Conservation (phyloP, 37 sponge, comb jelly and placozoan species). For the Ianthella basta region DNA sequence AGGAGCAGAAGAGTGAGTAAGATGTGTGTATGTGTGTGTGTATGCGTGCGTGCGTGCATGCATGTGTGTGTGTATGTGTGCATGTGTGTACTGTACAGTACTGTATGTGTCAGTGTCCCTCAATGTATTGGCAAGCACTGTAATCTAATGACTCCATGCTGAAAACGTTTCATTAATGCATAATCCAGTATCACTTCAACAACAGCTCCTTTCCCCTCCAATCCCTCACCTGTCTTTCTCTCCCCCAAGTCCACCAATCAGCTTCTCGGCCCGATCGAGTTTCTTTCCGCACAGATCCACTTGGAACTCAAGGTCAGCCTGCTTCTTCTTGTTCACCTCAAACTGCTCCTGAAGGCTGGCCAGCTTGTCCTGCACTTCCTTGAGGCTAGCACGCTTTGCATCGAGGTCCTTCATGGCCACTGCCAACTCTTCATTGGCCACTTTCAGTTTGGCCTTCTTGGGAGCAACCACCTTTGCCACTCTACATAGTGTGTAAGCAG, state of each 20-base stretch:
- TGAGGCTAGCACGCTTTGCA: constrained; percentile 81
- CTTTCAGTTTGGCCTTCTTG: constrained; percentile 88
- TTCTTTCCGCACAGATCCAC: constrained; percentile 95
- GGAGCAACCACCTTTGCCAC: constrained; percentile 86
- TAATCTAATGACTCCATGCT: too few relatives aligned
- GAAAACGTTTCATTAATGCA: background rate
- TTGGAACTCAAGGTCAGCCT: constrained; percentile 76
- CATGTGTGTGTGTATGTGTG: background rate
- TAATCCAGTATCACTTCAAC: constrained; percentile 50
- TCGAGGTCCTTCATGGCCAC: constrained; percentile 92
- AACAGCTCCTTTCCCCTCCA: constrained; percentile 83
- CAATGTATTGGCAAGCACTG: too few relatives aligned
- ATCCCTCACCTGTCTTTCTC: constrained; percentile 97
- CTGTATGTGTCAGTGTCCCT: background rate
- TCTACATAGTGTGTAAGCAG: too few relatives aligned
- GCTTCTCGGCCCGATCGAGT: constrained; percentile 93
- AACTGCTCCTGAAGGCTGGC: constrained; percentile 84
- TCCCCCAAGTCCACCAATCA: constrained; percentile 97
- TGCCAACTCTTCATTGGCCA: constrained; percentile 89
- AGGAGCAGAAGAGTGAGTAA: background rate
- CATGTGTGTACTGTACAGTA: background rate
- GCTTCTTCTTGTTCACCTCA: constrained; percentile 88
- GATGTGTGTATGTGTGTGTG: background rate
- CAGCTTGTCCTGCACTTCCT: constrained; percentile 68
- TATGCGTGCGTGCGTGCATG: background rate